These are phyloP conservation scores for Carollia perspicillata DNA, from an alignment of 2,113 vertebrate species.

Conservation along the genomic window DNA sequence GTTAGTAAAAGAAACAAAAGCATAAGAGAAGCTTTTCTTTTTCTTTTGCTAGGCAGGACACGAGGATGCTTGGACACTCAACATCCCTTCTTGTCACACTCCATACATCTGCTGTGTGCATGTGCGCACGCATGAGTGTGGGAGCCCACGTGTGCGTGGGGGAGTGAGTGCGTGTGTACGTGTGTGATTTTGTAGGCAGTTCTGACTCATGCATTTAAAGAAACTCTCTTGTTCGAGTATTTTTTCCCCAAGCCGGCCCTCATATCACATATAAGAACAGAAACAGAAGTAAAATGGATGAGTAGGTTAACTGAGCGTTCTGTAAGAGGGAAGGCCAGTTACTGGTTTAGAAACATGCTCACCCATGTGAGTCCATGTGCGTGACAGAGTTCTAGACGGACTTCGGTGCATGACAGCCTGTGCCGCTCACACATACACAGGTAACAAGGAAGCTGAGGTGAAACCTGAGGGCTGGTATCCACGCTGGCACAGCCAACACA, in stretches of 20 bases:
- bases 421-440: rapidly evolving
- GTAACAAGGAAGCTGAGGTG: background rate
- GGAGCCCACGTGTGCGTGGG: too few species aligned
- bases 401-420: background rate
- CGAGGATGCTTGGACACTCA: background rate
- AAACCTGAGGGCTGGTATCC: background rate
- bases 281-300: slow-evolving; percentile 46
- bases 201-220: background rate
- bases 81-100: background rate
- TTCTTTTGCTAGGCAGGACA: background rate
- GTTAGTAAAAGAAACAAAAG: background rate
- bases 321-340: slow-evolving; percentile 22
- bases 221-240: background rate
- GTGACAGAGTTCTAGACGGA: rapidly evolving
- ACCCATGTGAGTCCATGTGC: background rate
- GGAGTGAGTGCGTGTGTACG: background rate
- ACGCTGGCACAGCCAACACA: background rate
- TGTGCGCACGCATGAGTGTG: too few species aligned
- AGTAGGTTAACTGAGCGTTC: background rate
- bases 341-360: background rate
- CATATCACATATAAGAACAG: slow-evolving; percentile 45
- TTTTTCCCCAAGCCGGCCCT: background rate
- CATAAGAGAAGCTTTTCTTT: background rate
- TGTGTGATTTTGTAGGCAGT: background rate
- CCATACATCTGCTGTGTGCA: background rate